These are phyloP conservation scores for Gryllus longicercus DNA, from an alignment of 2,888 invertebrate species.

Conservation along the genomic window DNA sequence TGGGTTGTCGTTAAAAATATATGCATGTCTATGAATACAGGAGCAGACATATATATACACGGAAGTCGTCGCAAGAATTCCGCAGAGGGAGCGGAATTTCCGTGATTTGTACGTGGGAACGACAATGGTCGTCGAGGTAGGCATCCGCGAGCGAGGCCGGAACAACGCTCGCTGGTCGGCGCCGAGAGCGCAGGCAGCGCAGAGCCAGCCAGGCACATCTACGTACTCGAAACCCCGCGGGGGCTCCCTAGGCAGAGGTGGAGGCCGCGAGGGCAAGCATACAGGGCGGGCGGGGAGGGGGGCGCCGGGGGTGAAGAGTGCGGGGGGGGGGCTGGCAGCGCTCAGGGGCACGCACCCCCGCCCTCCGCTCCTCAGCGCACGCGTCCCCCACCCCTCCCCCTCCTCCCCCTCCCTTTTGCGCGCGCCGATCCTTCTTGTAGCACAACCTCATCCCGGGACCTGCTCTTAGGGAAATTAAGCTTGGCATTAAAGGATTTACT, in stretches of 20 bases:
- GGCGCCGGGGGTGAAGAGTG: background rate
- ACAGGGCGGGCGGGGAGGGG: background rate
- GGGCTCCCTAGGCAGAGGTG: background rate
- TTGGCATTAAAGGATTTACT: constrained; percentile 17
- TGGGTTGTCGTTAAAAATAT: too few relatives aligned
- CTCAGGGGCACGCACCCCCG: background rate
- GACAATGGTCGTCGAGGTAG: too few relatives aligned
- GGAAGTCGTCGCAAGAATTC: too few relatives aligned
- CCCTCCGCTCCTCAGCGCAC: background rate
- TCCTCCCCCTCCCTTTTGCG: background rate
- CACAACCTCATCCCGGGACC: constrained; percentile 9
- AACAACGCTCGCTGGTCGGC: too few relatives aligned
- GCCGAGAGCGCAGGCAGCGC: too few relatives aligned
- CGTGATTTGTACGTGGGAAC: too few relatives aligned
- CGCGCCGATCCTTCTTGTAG: constrained; percentile 17
- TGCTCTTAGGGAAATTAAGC: constrained; percentile 17
- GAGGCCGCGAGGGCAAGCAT: background rate
- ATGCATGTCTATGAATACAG: too few relatives aligned
- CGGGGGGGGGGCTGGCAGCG: background rate
- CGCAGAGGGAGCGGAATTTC: too few relatives aligned
- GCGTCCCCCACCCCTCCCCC: background rate
- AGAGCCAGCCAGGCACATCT: too few relatives aligned
- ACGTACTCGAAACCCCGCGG: background rate
- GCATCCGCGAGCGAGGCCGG: too few relatives aligned
- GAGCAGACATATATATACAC: too few relatives aligned